Conservation (phyloP, 2,888 invertebrate species). For the Leucoma salicis region DNA sequence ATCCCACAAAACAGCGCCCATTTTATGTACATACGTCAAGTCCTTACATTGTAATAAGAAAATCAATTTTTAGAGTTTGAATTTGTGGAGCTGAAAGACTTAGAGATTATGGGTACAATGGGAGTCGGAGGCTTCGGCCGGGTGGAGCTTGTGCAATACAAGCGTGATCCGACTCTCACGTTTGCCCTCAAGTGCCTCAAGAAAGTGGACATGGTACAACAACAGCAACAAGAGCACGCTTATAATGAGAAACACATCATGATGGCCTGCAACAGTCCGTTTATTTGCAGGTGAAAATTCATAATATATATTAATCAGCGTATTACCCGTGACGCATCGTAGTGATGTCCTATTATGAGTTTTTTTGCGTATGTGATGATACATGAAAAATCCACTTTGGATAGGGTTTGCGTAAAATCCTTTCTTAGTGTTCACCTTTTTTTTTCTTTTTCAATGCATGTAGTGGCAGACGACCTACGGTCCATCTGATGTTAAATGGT, state of each 20-base stretch:
- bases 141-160: constrained; percentile 89
- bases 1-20: neutral
- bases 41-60: neutral
- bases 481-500: too few relatives aligned
- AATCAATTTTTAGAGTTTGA: constrained; percentile 77
- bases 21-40: neutral
- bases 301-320: too few relatives aligned
- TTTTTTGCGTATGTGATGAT: too few relatives aligned
- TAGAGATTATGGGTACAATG: constrained; percentile 91
- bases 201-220: constrained; percentile 93
- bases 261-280: constrained; percentile 89
- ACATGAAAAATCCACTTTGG: too few relatives aligned
- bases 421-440: too few relatives aligned
- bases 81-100: constrained; percentile 87
- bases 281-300: constrained; percentile 86
- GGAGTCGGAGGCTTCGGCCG: constrained; percentile 97
- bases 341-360: too few relatives aligned
- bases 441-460: too few relatives aligned
- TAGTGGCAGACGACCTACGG: too few relatives aligned
- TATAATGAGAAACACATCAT: constrained; percentile 93
- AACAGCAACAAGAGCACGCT: constrained; percentile 94
- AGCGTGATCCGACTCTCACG: constrained; percentile 75
- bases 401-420: too few relatives aligned
- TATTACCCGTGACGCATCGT: too few relatives aligned
- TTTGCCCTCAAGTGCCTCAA: constrained; percentile 95